Evolutionary conservation across 2,113 vertebrate genomes (phyloP).

Genomic region (Clinocottus analis): DNA sequence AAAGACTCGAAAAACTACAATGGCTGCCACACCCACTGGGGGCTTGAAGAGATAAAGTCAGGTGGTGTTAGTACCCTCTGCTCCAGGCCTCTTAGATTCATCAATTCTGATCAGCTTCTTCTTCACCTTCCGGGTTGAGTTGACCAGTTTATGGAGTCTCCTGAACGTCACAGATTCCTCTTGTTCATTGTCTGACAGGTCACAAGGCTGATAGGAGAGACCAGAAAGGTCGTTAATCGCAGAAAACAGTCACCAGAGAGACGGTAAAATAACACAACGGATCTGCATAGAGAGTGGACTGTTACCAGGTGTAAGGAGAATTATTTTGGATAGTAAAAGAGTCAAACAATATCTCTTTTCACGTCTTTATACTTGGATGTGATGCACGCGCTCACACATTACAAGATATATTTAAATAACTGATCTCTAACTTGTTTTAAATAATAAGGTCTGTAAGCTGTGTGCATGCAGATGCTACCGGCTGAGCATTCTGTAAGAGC

Average conservation of each 20-base stretch:
- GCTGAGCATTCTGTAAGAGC: not conserved
- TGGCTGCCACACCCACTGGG: not conserved
- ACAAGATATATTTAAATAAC: not conserved
- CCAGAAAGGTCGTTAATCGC: not conserved
- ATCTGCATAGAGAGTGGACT: too few relatives aligned
- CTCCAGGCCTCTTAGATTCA: slow-evolving; percentile 89
- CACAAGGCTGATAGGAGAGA: slow-evolving; percentile 85
- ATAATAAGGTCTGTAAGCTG: not conserved
- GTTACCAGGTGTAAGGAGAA: not conserved
- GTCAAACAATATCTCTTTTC: not conserved
- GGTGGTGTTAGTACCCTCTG: slow-evolving; percentile 84
- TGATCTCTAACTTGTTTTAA: not conserved
- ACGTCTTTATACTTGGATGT: not conserved
- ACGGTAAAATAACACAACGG: not conserved
- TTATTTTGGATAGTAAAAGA: not conserved
- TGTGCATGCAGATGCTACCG: not conserved
- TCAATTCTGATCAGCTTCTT: slow-evolving; percentile 96
- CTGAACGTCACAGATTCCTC: slow-evolving; percentile 94
- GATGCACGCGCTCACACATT: not conserved
- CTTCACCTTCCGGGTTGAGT: slow-evolving; percentile 92
- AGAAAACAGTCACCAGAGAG: not conserved
- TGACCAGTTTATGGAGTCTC: slow-evolving; percentile 95
- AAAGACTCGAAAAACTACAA: not conserved
- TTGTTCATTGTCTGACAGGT: slow-evolving; percentile 92
- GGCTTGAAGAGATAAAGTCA: not conserved